Percentiles rank a stretch among this genome's conserved stretches.
phyloP scores from a whole-genome alignment of 2,113 vertebrate genomes.

The Lanius ludovicianus region DNA sequence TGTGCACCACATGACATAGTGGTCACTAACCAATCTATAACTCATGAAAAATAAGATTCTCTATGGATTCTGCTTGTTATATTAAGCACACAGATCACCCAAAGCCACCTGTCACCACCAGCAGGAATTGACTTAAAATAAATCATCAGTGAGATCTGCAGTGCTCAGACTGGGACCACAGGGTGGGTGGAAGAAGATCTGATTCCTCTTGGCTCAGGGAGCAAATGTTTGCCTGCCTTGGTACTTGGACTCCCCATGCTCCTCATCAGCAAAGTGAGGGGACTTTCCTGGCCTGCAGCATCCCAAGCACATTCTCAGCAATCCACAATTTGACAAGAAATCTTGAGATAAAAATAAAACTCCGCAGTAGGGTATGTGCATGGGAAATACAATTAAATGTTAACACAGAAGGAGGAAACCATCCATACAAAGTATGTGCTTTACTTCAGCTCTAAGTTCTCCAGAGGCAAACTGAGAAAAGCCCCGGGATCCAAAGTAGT shows the following conservation, averaged over 20 bases:
- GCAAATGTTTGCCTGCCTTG: background rate
- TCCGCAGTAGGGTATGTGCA: background rate
- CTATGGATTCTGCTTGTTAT: background rate
- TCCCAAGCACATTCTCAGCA: background rate
- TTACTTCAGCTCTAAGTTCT: background rate
- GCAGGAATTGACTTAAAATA: background rate
- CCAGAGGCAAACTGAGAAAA: background rate
- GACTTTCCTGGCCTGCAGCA: background rate
- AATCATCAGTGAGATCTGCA: background rate
- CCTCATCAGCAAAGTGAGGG: background rate
- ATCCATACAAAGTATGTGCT: accelerated
- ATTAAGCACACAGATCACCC: constrained; percentile 56
- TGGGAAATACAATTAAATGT: background rate
- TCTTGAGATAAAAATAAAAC: background rate
- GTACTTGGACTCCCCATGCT: background rate
- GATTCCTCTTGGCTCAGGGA: background rate
- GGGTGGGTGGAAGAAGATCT: background rate
- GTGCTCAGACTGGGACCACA: background rate
- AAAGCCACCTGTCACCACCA: constrained; percentile 35
- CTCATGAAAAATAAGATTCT: background rate
- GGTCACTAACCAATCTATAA: background rate
- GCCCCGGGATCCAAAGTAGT: background rate
- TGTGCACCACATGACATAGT: background rate
- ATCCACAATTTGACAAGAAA: background rate
- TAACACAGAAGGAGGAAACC: background rate